Conservation (phyloP, 2,797 vertebrate genomes). For the Ficedula albicollis region DNA sequence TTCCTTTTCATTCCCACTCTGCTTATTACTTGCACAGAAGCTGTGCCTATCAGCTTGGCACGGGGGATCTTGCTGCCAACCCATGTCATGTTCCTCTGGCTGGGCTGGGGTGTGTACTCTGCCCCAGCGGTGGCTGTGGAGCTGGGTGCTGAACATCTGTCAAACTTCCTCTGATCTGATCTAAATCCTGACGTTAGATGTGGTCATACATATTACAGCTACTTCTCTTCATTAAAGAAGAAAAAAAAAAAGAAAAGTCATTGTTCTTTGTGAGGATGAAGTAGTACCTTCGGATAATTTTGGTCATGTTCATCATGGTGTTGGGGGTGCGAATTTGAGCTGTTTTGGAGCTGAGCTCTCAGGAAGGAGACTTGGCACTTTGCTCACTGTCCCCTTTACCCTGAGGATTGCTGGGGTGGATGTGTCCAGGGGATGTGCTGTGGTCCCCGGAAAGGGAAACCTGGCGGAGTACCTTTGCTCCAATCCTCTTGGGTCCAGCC, state of each 20-base stretch:
- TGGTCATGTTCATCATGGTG: not conserved
- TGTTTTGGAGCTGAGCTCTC: not conserved
- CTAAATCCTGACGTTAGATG: not conserved
- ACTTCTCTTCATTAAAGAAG: not conserved
- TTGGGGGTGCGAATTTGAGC: not conserved
- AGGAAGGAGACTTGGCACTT: not conserved
- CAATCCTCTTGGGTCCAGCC: accelerated
- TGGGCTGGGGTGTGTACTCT: not conserved
- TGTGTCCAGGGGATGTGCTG: accelerated
- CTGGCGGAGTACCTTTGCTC: accelerated
- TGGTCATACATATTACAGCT: not conserved
- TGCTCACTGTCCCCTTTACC: not conserved
- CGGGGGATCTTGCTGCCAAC: not conserved
- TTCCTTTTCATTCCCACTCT: constrained; percentile 30
- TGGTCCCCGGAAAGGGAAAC: not conserved
- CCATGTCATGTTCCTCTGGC: not conserved
- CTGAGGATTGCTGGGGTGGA: not conserved
- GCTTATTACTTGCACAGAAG: not conserved
- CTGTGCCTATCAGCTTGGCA: not conserved
- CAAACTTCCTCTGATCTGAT: not conserved
- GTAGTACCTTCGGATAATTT: constrained; percentile 5
- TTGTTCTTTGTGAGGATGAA: not conserved
- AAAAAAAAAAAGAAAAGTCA: not conserved
- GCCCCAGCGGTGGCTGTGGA: not conserved
- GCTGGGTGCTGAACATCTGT: not conserved